Percentiles rank a stretch among this genome's conserved stretches.
phyloP scores from a whole-genome alignment of 2,797 vertebrate genomes.

The Nyctalus aviator region DNA sequence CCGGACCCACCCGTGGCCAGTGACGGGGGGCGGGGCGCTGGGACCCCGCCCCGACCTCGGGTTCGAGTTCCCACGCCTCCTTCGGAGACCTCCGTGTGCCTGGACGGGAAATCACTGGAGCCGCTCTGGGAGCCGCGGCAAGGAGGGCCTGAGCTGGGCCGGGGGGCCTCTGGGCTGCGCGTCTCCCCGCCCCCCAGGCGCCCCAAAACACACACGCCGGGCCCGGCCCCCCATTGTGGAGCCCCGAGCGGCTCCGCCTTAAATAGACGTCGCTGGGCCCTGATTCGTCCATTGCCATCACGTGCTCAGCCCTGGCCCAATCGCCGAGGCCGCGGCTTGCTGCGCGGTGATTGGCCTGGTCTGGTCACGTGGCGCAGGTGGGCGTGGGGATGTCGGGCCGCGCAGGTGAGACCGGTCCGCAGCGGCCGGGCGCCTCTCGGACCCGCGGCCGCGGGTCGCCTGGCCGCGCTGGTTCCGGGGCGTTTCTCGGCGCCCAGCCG shows the following conservation, averaged over 20 bases:
- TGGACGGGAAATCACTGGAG: background rate
- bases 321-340: background rate
- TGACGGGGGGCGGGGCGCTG: too few relatives aligned
- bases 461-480: background rate
- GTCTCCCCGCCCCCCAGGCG: fast-evolving
- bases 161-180: background rate
- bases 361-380: fast-evolving
- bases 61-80: background rate
- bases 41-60: background rate
- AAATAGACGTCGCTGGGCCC: fast-evolving
- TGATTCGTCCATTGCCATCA: background rate
- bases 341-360: background rate
- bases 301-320: background rate
- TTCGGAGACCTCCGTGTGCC: background rate
- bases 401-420: fast-evolving
- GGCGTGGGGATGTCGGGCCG: background rate
- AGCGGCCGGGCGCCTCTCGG: too few relatives aligned
- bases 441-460: too few relatives aligned
- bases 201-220: fast-evolving
- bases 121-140: background rate
- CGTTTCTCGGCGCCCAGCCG: background rate
- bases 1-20: background rate
- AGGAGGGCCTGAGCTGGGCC: background rate
- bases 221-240: fast-evolving
- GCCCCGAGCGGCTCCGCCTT: fast-evolving